Evolutionary conservation across 2,888 invertebrate species (phyloP), one percentile per base, ranked within the genome.

Genomic region (Chironomus riparius): DNA sequence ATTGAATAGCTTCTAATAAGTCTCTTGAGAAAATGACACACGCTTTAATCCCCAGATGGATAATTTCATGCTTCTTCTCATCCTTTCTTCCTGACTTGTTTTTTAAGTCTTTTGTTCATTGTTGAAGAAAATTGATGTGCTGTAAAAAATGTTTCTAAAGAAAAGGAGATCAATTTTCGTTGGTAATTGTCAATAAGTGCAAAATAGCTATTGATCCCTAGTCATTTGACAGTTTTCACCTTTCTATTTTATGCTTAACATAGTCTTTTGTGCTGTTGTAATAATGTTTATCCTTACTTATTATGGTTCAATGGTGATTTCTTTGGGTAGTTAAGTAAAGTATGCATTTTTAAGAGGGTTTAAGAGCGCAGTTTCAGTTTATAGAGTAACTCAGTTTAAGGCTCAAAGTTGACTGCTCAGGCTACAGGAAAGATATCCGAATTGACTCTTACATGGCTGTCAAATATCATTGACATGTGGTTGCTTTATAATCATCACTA

Each of bases 11-110:
- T 62, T 72, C n/a, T 62, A 62, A 21, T 62, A 15, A 56, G 12
- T 22, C 62, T 62, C 18, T 62, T 62, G 65, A 22, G 50, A 18
- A 15, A 56, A 56, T 21, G 62, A 62, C 70, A 70, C 70, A 70
- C 72, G 62, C 18, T 62, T 62, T 50, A 65, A 62, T 38, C 61
- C 72, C 62, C 72, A 72, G 50, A 62, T 28, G 72, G 47, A 18
- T 62, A 74, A 74, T 74, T 74, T 74, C 74, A 74, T 68, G 74
- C 65, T 22, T 50, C 74, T n/a, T 38, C 38, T 38, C 38, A 38
- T 38, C 38, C 38, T 38, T 38, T 38, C 38, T 10, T 38, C 38
- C 38, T 62, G 28, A 13, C 15, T 24, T 21, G 15, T 70, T 47
- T 15, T 0, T 50, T n/a, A n/a, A n/a, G n/a, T 71, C n/a, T 65